These are phyloP conservation scores for Ceratina japonica DNA, from an alignment of 1,140 invertebrate species.

Conservation along the genomic window DNA sequence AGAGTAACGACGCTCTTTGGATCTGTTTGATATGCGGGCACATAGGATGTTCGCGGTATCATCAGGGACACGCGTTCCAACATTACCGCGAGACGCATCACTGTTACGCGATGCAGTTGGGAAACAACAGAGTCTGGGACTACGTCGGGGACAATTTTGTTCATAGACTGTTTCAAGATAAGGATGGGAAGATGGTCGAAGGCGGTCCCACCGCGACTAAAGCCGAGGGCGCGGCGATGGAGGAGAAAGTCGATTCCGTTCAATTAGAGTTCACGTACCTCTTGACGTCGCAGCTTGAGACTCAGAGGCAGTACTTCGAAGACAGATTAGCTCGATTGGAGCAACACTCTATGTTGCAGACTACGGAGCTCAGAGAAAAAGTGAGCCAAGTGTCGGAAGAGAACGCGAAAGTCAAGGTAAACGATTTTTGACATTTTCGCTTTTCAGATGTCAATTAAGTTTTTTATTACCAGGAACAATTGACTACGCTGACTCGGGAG, in stretches of 20 bases:
- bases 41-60: conserved; percentile 92
- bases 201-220: conserved; percentile 78
- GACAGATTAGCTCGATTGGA: conserved; percentile 86
- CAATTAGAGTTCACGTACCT: conserved; percentile 98
- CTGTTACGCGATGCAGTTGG: conserved; percentile 97
- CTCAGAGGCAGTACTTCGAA: conserved; percentile 96
- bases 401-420: conserved; percentile 74
- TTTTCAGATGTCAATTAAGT: background rate
- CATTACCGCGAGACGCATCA: conserved; percentile 98
- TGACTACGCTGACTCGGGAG: conserved; percentile 81
- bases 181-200: conserved; percentile 97
- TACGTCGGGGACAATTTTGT: conserved; percentile 98
- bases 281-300: conserved; percentile 97
- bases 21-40: conserved; percentile 99
- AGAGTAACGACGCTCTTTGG: conserved; percentile 92
- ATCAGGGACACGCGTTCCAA: conserved; percentile 85
- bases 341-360: conserved; percentile 78
- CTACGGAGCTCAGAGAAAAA: conserved; percentile 80
- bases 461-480: conserved; percentile 67
- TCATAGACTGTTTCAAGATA: conserved; percentile 96
- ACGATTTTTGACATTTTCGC: background rate
- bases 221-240: conserved; percentile 77
- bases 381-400: conserved; percentile 74
- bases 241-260: conserved; percentile 95
- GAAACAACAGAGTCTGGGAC: conserved; percentile 98